Evolutionary conservation across 1,140 invertebrate species (phyloP).

Genomic region (Drosophila ambigua): DNA sequence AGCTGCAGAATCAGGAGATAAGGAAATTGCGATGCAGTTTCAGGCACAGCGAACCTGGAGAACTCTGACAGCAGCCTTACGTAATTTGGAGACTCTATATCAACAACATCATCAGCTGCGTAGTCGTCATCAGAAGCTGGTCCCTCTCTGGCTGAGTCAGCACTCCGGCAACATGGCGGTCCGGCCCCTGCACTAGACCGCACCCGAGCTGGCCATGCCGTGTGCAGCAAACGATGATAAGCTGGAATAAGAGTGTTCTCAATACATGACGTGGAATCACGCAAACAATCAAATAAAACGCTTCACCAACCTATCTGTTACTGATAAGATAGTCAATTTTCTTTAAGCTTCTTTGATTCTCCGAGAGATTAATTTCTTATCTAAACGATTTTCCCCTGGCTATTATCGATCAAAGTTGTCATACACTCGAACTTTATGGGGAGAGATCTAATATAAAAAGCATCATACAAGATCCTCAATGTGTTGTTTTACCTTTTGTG

Average conservation of each 20-base stretch:
- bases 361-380: neutral
- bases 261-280: conserved; percentile 39
- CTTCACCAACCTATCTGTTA: conserved; percentile 30
- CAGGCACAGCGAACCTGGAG: conserved; percentile 1
- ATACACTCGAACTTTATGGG: no score
- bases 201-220: conserved; percentile 22
- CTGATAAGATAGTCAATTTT: conserved; percentile 54
- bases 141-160: conserved; percentile 48
- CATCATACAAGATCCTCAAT: neutral
- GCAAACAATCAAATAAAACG: conserved; percentile 5
- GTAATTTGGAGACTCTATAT: conserved; percentile 20
- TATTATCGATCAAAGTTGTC: neutral
- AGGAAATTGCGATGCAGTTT: conserved; percentile 38
- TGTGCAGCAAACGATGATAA: conserved; percentile 58
- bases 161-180: conserved; percentile 54
- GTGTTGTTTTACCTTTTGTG: neutral
- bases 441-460: neutral
- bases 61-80: conserved; percentile 25
- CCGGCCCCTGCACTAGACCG: conserved; percentile 42
- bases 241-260: conserved; percentile 1
- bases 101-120: conserved; percentile 14
- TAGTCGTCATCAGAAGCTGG: conserved; percentile 20
- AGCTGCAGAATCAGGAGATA: conserved; percentile 16
- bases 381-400: conserved; percentile 6
- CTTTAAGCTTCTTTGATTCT: conserved; percentile 17